Evolutionary conservation across 2,888 invertebrate species (phyloP).

Genomic region (Morpho achilles): DNA sequence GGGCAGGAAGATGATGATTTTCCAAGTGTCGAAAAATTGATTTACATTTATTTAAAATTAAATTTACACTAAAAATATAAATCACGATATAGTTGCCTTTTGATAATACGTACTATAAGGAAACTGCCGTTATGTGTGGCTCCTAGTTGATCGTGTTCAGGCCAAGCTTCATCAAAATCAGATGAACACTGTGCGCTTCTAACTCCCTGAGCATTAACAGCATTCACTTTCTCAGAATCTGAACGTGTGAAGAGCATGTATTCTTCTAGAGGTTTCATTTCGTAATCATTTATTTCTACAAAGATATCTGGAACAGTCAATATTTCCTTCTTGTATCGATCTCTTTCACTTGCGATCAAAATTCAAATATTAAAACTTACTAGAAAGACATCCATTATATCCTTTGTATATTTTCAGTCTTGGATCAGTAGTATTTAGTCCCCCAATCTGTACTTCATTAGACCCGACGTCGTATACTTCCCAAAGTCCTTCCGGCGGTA

Average conservation of each 20-base stretch:
- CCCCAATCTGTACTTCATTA: slow-evolving; percentile 92
- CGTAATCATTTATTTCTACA: slow-evolving; percentile 88
- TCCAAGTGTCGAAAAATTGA: too few species aligned
- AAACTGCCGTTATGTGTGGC: slow-evolving; percentile 69
- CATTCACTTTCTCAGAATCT: slow-evolving; percentile 90
- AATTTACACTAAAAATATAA: too few species aligned
- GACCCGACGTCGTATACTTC: slow-evolving; percentile 84
- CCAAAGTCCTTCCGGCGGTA: slow-evolving; percentile 83
- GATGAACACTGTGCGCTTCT: slow-evolving; percentile 92
- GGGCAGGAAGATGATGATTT: too few species aligned
- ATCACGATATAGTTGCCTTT: not conserved
- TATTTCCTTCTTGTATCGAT: not conserved
- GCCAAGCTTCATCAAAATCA: slow-evolving; percentile 82
- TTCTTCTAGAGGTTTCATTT: slow-evolving; percentile 93
- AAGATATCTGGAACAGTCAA: slow-evolving; percentile 85
- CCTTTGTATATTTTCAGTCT: slow-evolving; percentile 90
- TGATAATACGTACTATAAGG: slow-evolving; percentile 50
- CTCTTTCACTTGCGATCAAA: not conserved
- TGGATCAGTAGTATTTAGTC: slow-evolving; percentile 90
- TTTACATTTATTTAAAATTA: too few species aligned
- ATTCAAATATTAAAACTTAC: slow-evolving; percentile 76
- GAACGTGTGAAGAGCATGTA: slow-evolving; percentile 94
- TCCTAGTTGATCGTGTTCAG: slow-evolving; percentile 59
- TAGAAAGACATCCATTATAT: slow-evolving; percentile 93
- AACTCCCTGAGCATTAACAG: slow-evolving; percentile 92